Base-by-base conservation (phyloP, 2,888 invertebrate species). In the Drosophila quinaria region DNA sequence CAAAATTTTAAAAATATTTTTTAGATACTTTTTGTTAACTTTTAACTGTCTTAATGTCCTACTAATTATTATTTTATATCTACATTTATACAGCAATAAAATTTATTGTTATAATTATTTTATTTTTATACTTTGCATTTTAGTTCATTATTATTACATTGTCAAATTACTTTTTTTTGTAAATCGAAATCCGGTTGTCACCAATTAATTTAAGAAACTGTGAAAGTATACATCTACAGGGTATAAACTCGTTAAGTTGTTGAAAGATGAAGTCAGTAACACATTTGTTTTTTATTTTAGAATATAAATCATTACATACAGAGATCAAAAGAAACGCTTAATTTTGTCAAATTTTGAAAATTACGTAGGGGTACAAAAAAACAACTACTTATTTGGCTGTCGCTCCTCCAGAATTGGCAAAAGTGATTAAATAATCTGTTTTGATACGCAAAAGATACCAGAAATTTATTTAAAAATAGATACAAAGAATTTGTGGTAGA, bases 231-330 rank as follows among this genome's bases (percentile, higher is more conserved):
- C 22, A 22, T 10, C 22, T 17, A 41, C 5, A 54, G 41, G 17
- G 11, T 42, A 42, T n/a, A 44, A 55, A 35, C 42, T 15, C 33
- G 42, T 55, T 55, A 37, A 33, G n/a, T 55, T 33, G 19, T 42
- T 54, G 35, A 22, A 22, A 10, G 9, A 42, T 19, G 6, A n/a
- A 22, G 10, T 55, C 22, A 44, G 42, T 55, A 55, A 54, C 13
- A 15, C 8, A 54, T 31, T 17, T 51, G 37, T 51, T 51, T 51
- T 51, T 22, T n/a, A n/a, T 51, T 51, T 22, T n/a, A 25, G n/a
- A 37, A 51, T 22, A 37, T 10, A 37, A 22, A 51, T 51, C 54
- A 31, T 55, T 22, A 55, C 1, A 13, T 33, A 11, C 33, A 44
- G 22, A 22, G n/a, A 15, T 15, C 31, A 42, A 54, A 33, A 41